phyloP scores from a whole-genome alignment of 2,113 vertebrate species.

The Arothron firmamentum region DNA sequence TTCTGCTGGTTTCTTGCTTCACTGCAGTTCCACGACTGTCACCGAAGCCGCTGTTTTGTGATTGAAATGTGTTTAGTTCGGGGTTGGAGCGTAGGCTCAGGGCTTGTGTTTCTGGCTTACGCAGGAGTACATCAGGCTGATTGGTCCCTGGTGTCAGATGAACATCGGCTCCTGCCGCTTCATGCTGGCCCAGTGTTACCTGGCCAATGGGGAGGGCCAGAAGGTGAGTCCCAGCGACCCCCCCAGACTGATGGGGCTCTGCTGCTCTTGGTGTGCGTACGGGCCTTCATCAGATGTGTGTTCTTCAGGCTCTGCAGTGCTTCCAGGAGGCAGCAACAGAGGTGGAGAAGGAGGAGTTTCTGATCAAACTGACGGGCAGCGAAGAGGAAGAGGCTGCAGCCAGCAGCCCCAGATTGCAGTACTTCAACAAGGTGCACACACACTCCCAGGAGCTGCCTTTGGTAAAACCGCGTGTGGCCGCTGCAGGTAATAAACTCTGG shows the following conservation, averaged over 20 bases:
- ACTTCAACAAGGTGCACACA: conserved; percentile 85
- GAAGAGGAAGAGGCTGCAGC: conserved; percentile 81
- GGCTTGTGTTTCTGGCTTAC: background rate
- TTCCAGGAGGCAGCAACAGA: conserved; percentile 88
- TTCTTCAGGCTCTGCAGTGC: conserved; percentile 84
- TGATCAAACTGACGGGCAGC: conserved; percentile 79
- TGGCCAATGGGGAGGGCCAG: conserved; percentile 88
- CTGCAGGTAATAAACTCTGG: conserved; percentile 80
- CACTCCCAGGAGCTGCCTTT: background rate
- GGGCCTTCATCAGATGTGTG: background rate
- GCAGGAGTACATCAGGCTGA: conserved; percentile 88
- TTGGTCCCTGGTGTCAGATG: conserved; percentile 89
- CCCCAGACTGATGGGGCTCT: background rate
- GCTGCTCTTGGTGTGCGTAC: too few relatives aligned
- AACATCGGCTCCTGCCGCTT: conserved; percentile 92
- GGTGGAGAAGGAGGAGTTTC: conserved; percentile 92
- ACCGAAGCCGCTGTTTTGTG: too few relatives aligned
- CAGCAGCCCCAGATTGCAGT: conserved; percentile 77
- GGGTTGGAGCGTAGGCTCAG: too few relatives aligned
- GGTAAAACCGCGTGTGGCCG: too few relatives aligned
- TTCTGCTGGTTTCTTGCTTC: too few relatives aligned
- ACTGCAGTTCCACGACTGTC: too few relatives aligned
- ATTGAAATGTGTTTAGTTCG: too few relatives aligned
- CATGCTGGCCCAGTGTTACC: conserved; percentile 90
- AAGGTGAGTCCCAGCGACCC: conserved; percentile 76